Percentiles rank a stretch among this genome's conserved stretches.
These are phyloP conservation scores for Herpetotheres cachinnans DNA, from an alignment of 2,113 vertebrate genomes.

Conservation along the genomic window DNA sequence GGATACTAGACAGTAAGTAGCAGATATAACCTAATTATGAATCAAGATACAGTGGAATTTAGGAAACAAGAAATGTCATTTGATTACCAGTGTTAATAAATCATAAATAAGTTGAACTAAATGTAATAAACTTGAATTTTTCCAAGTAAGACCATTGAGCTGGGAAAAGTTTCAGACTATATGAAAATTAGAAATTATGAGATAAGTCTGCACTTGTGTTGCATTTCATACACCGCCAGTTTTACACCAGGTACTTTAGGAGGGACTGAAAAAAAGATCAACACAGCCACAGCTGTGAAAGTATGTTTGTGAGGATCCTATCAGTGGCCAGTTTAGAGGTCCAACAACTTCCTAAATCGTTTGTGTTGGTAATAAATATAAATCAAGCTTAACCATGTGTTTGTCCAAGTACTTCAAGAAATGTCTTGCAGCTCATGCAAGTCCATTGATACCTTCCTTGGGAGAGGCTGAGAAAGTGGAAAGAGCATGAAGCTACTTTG, in stretches of 20 bases:
- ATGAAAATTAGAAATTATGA: not conserved
- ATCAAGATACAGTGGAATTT: not conserved
- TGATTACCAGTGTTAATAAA: not conserved
- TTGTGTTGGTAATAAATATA: not conserved
- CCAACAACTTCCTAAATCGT: not conserved
- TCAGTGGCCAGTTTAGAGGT: not conserved
- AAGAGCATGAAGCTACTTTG: not conserved
- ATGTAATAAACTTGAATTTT: not conserved
- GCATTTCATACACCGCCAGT: not conserved
- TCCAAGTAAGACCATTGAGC: not conserved
- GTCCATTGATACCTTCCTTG: not conserved
- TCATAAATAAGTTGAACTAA: not conserved
- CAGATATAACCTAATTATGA: not conserved
- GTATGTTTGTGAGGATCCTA: not conserved
- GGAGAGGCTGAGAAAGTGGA: not conserved
- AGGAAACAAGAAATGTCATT: not conserved
- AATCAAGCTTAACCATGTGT: not conserved
- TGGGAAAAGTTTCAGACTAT: not conserved
- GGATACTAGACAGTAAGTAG: not conserved
- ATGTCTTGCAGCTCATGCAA: not conserved
- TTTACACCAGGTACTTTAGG: not conserved
- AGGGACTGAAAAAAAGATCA: not conserved
- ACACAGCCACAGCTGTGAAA: not conserved
- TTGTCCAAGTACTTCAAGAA: not conserved
- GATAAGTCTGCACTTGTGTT: not conserved